These are phyloP conservation scores for Trachymyrmex septentrionalis DNA, from an alignment of 1,140 invertebrate genomes.

Conservation along the genomic window DNA sequence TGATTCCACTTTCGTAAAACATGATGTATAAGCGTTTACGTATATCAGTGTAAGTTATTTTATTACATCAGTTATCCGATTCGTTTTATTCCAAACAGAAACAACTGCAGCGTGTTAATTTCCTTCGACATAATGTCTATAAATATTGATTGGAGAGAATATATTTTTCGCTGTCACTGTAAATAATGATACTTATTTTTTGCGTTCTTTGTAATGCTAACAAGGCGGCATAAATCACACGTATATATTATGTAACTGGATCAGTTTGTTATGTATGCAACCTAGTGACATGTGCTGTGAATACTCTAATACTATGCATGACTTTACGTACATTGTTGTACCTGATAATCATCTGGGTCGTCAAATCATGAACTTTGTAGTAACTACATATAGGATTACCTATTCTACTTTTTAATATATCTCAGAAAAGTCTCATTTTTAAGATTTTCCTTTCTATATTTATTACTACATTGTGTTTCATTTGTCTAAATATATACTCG, in stretches of 20 bases:
- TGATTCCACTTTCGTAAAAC: conserved; percentile 78
- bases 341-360: background rate
- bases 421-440: conserved; percentile 8
- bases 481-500: background rate
- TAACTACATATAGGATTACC: too few relatives aligned
- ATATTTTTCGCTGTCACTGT: background rate
- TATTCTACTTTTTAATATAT: background rate
- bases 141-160: conserved; percentile 31
- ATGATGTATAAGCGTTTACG: background rate
- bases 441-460: background rate
- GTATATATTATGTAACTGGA: conserved; percentile 41
- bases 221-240: background rate
- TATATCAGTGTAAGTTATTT: conserved; percentile 41
- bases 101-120: background rate
- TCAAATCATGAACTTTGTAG: conserved; percentile 18
- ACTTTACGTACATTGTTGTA: conserved; percentile 19
- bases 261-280: conserved; percentile 44
- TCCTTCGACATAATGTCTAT: background rate
- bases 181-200: conserved; percentile 31
- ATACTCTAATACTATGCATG: background rate
- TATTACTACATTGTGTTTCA: background rate
- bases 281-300: conserved; percentile 15
- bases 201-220: conserved; percentile 19
- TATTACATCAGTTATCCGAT: conserved; percentile 25
- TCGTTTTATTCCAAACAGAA: conserved; percentile 37